A percentile compares a stretch with the other conserved stretches of the same genome.
These are phyloP conservation scores for Sebastes matsubarae DNA, from an alignment of 2,797 vertebrate genomes.

Conservation along the genomic window DNA sequence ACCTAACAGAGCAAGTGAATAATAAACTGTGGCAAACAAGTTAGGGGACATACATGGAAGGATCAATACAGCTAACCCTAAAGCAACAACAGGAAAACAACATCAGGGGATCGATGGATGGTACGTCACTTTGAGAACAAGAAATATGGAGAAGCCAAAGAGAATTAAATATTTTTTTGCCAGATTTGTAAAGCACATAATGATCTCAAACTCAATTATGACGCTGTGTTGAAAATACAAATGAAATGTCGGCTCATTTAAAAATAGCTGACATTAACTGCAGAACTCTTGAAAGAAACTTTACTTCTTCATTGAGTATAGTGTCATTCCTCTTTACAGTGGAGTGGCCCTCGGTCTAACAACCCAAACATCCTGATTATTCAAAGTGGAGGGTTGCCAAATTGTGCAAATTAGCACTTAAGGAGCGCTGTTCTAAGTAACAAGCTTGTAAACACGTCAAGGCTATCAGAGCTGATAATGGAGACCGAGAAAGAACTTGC, in stretches of 20 bases:
- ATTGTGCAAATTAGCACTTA: constrained; percentile 40
- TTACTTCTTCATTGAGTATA: neutral
- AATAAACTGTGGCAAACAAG: constrained; percentile 59
- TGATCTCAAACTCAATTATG: neutral
- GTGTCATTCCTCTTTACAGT: neutral
- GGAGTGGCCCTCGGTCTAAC: neutral
- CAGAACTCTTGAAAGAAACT: neutral
- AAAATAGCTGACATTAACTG: neutral
- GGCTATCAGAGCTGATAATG: constrained; percentile 15
- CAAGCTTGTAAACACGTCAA: constrained; percentile 44
- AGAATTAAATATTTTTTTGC: neutral
- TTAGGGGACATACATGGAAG: constrained; percentile 24
- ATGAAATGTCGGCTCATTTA: neutral
- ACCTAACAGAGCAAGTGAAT: constrained; percentile 52
- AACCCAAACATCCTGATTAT: constrained; percentile 27
- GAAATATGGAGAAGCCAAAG: neutral
- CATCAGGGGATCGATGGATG: constrained; percentile 33
- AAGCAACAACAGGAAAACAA: constrained; percentile 58
- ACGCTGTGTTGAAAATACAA: neutral
- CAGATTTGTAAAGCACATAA: neutral
- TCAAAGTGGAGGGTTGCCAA: constrained; percentile 19
- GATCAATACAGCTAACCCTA: constrained; percentile 56
- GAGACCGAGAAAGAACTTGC: neutral
- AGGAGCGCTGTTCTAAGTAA: constrained; percentile 13
- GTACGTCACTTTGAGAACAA: constrained; percentile 3